Percentiles rank a stretch among this genome's conserved stretches.
Conservation (phyloP, 2,888 invertebrate genomes). For the Drosophila recens region DNA sequence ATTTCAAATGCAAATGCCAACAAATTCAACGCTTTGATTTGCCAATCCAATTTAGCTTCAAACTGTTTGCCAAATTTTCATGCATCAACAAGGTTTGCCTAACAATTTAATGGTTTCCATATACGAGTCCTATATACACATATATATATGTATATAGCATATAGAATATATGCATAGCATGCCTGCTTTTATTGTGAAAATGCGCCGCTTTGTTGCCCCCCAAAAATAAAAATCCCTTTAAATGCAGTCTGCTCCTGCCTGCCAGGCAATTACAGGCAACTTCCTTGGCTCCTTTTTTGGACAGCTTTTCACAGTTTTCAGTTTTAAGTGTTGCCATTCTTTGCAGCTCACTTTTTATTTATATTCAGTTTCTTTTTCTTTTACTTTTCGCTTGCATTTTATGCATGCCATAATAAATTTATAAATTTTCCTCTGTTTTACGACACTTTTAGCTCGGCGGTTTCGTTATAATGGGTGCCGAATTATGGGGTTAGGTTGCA, state of each 20-base stretch:
- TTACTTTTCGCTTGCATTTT: slow-evolving; percentile 39
- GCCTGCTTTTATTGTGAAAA: slow-evolving; percentile 24
- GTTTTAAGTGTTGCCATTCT: slow-evolving; percentile 53
- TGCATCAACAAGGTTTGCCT: slow-evolving; percentile 43
- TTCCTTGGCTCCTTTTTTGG: neutral
- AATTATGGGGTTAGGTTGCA: slow-evolving; percentile 4
- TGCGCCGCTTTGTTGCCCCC: slow-evolving; percentile 30
- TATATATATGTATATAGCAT: slow-evolving; percentile 1
- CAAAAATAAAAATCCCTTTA: slow-evolving; percentile 40
- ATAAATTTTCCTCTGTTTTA: slow-evolving; percentile 24
- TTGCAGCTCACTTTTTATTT: slow-evolving; percentile 31
- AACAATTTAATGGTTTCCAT: slow-evolving; percentile 26
- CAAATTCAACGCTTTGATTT: slow-evolving; percentile 52
- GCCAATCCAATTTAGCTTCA: slow-evolving; percentile 42
- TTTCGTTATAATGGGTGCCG: slow-evolving; percentile 26
- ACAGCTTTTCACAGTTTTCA: slow-evolving; percentile 28
- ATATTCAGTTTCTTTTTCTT: slow-evolving; percentile 2
- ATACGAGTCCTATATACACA: neutral
- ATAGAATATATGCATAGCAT: slow-evolving; percentile 8
- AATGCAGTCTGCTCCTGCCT: slow-evolving; percentile 38
- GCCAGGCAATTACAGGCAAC: slow-evolving; percentile 50
- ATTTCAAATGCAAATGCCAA: slow-evolving; percentile 37
- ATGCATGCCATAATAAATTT: slow-evolving; percentile 48
- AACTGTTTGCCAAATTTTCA: slow-evolving; percentile 47
- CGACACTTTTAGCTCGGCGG: slow-evolving; percentile 27